Evolutionary conservation across 1,140 invertebrate species (phyloP), one percentile per base, ranked within the genome.

Genomic region (Macrotrachela quadricornifera): DNA sequence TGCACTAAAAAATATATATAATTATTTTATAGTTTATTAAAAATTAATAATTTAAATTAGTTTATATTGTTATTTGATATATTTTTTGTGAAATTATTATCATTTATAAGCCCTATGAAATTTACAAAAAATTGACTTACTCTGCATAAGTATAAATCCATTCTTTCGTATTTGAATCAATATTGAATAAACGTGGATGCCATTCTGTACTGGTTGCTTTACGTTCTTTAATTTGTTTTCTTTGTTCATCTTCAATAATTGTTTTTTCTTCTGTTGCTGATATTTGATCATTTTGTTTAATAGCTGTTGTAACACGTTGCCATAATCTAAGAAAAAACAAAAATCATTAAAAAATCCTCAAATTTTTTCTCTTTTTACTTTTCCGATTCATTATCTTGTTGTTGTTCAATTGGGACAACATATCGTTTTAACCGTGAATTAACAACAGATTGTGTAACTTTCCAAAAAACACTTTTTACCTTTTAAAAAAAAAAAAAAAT

Each of bases 251-350:
- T 61, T 92, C 86, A 42, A 91, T 71, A 46, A 78, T 67, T 6
- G 82, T 86, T 70, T 92, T 92, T 60, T 86, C 82, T 49, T 85
- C 79, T 3, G 85, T 92, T 0, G 86, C 86, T 13, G 77, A 78
- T 38, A 62, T 71, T 72, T 83, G 81, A 71, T 91, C 83, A 57
- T 83, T 79, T 21, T 73, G 72, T 10, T 71, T 64, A 55, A 91
- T 85, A 0, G 85, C 85, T 46, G 78, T 74, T 0, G 82, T 82
- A 0, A 91, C 85, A 52, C 79, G 77, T 13, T 76, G 66, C 86
- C 85, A 91, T 3, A 90, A 70, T 59, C 78, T 71, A 51, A 10
- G 48, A 49, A 18, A 15, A 49, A 51, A 42, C n/a, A 21, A 44
- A 37, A 18, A 10, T 51, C 16, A 43, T 30, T 18, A n/a, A 40